Percentiles rank a stretch among this genome's conserved stretches.
These are phyloP conservation scores for Atta texana DNA, from an alignment of 1,140 invertebrate species.

Conservation along the genomic window DNA sequence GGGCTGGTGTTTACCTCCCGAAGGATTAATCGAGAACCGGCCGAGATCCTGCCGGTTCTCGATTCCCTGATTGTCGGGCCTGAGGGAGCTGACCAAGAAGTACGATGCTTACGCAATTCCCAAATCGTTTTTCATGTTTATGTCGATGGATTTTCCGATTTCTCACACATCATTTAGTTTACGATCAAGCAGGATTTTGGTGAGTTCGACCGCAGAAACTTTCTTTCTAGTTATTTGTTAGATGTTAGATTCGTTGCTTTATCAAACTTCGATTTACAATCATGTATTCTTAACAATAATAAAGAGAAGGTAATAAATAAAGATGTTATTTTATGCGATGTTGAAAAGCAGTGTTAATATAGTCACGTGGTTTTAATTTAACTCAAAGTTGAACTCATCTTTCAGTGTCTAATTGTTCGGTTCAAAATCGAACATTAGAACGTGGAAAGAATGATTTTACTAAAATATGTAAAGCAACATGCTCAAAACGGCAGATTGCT, in stretches of 20 bases:
- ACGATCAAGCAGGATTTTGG: constrained; percentile 40
- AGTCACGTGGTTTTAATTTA: no score
- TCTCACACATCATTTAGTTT: constrained; percentile 41
- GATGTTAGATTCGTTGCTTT: neutral
- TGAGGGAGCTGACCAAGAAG: constrained; percentile 75
- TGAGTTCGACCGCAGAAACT: neutral
- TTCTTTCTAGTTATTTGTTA: neutral
- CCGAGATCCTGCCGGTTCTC: constrained; percentile 60
- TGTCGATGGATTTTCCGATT: constrained; percentile 55
- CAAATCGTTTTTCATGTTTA: constrained; percentile 79
- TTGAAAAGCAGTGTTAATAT: no score
- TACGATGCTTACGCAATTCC: constrained; percentile 71
- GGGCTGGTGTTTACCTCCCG: constrained; percentile 56
- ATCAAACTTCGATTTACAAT: neutral
- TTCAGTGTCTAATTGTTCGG: no score
- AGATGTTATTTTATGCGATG: no score
- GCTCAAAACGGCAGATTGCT: no score
- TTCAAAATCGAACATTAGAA: no score
- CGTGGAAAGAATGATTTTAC: no score
- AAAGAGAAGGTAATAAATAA: no score
- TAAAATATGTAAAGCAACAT: no score
- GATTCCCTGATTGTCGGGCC: constrained; percentile 71
- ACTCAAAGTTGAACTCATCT: no score
- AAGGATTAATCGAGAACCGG: constrained; percentile 76
- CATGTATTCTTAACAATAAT: neutral